Evolutionary conservation across 2,888 invertebrate species (phyloP).

Genomic region (Conomelus anceps): DNA sequence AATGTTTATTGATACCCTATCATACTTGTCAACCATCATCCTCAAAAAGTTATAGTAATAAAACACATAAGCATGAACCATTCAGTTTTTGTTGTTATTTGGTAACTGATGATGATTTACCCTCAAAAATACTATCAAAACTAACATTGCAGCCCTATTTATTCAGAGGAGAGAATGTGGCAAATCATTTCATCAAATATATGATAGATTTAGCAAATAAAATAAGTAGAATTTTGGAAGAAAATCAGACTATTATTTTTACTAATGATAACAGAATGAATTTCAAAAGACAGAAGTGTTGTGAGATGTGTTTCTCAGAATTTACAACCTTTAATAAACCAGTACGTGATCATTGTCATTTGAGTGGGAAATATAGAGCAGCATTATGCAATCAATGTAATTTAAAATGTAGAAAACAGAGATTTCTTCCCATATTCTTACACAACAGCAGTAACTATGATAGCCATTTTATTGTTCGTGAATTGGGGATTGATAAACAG

Average conservation of each 20-base stretch:
- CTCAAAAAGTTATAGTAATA: neutral
- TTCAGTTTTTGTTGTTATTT: conserved; percentile 14
- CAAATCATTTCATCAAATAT: neutral
- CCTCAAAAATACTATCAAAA: neutral
- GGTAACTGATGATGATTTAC: neutral
- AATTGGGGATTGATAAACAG: neutral
- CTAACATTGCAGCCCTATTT: conserved; percentile 12
- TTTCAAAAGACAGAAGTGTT: neutral
- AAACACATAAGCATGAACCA: neutral
- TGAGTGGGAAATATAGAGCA: neutral
- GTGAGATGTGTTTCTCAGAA: conserved; percentile 1
- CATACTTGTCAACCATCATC: neutral
- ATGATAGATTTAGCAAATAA: neutral
- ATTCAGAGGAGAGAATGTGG: conserved; percentile 8
- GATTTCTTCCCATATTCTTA: neutral
- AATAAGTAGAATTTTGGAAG: neutral
- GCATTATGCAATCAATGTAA: conserved; percentile 2
- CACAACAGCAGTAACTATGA: conserved; percentile 6
- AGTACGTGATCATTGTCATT: conserved; percentile 2
- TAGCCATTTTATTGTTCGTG: conserved; percentile 5
- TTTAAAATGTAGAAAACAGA: neutral
- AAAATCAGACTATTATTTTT: neutral
- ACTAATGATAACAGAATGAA: neutral
- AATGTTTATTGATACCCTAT: neutral
- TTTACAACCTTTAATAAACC: neutral